Conservation (phyloP, 2,888 invertebrate genomes). For the Drosophila formosana region DNA sequence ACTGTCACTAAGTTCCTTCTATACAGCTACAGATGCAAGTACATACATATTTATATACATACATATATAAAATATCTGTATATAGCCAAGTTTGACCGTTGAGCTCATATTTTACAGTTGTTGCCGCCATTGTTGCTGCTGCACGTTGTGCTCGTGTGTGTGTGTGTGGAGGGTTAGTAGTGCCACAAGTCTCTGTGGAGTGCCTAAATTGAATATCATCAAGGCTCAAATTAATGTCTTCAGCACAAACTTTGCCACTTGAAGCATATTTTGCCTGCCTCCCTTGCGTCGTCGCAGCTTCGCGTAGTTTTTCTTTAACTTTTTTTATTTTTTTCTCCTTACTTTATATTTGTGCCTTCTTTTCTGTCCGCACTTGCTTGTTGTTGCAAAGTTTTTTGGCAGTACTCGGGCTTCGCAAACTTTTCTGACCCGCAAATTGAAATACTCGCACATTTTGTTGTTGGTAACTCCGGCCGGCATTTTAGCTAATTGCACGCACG, state of each 20-base stretch:
- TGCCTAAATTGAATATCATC: conserved; percentile 82
- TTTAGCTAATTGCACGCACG: conserved; percentile 79
- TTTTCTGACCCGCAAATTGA: conserved; percentile 75
- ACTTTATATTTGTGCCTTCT: conserved; percentile 7
- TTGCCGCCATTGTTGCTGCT: conserved; percentile 64
- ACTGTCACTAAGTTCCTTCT: conserved; percentile 67
- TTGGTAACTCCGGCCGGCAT: conserved; percentile 33
- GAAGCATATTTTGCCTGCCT: conserved; percentile 65
- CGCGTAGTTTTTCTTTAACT: conserved; percentile 42
- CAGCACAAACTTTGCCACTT: conserved; percentile 78
- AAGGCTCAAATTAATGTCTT: conserved; percentile 82
- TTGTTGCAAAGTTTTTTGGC: conserved; percentile 37
- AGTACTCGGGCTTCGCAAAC: conserved; percentile 43
- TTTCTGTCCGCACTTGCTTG: conserved; percentile 19
- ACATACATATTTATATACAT: neutral
- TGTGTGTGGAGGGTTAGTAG: conserved; percentile 47
- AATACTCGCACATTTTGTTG: conserved; percentile 60
- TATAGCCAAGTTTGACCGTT: conserved; percentile 54
- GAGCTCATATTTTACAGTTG: conserved; percentile 77
- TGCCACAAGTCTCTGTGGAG: conserved; percentile 74
- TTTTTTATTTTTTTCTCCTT: conserved; percentile 12
- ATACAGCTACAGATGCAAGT: conserved; percentile 12
- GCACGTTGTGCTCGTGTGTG: conserved; percentile 36
- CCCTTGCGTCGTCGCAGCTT: conserved; percentile 18
- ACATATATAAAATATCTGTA: conserved; percentile 9